Evolutionary conservation across 2,888 invertebrate genomes (phyloP), one percentile per base, ranked within the genome.

Genomic region (Seira ritae): DNA sequence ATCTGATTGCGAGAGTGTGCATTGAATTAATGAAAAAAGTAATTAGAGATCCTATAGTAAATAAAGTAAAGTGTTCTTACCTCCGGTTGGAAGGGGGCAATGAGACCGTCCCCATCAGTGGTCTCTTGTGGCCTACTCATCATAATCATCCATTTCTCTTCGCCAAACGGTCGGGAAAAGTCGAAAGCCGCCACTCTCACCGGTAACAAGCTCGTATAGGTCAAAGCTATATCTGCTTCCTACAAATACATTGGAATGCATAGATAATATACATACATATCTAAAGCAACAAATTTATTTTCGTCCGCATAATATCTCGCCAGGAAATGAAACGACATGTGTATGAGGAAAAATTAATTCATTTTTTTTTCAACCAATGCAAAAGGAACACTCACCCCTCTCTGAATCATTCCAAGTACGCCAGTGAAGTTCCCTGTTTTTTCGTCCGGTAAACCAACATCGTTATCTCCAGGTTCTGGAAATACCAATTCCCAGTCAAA

Each of bases 91-190:
- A 96, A 97, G 0, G 96, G 96, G 0, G 96, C 96, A 79, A 96
- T 91, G 3, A 97, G 91, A 0, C 96, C 96, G 0, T 96, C 95
- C 0, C 96, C 96, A 0, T 94, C 94, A 0, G 96, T 96, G 0
- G 96, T 96, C 90, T 95, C 96, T 46, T 92, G 92, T 0, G 96
- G 96, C 75, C 97, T 92, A 90, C 93, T 94, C 93, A 96, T 93
- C 90, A 97, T 92, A 91, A 96, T 95, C 74, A 94, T 94, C 94
- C 96, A 95, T 88, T 94, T 93, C 0, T 94, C 95, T 87, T 95
- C 95, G 87, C 96, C 95, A 85, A 96, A 90, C 46, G 93, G 92
- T 2, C 92, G 92, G 0, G 94, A 93, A 90, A 94, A 96, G 6
- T 91, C 91, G 2, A 94, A 91, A 80, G 91, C 90, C n/a, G 91